phyloP scores from a whole-genome alignment of 2,888 invertebrate species.

The Pseudanteris insignis region DNA sequence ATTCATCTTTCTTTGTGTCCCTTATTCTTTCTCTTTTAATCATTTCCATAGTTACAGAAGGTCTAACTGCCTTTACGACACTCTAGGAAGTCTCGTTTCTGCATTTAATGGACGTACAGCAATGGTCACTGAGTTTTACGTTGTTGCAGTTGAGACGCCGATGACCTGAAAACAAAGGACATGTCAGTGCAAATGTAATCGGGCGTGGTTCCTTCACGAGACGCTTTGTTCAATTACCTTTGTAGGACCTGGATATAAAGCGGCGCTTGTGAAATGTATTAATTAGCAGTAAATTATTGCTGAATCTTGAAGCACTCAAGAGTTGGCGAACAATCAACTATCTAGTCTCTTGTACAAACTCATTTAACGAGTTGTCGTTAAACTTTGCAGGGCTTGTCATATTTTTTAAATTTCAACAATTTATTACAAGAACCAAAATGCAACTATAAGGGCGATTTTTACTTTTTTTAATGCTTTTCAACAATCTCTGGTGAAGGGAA shows the following conservation, averaged over 20 bases:
- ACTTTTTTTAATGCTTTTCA: background rate
- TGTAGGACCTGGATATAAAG: constrained; percentile 24
- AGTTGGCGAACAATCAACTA: constrained; percentile 14
- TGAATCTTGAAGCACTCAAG: constrained; percentile 5
- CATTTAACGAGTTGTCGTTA: constrained; percentile 29
- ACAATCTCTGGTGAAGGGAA: no score
- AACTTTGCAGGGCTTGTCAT: constrained; percentile 23
- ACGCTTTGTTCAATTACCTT: constrained; percentile 36
- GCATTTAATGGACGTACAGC: constrained; percentile 63
- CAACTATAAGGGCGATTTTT: background rate
- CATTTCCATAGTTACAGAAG: no score
- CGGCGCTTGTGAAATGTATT: constrained; percentile 24
- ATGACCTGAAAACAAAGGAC: constrained; percentile 56
- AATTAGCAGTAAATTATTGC: constrained; percentile 33
- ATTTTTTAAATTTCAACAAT: constrained; percentile 18
- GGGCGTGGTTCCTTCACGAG: constrained; percentile 55
- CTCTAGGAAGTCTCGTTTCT: constrained; percentile 61
- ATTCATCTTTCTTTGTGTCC: no score
- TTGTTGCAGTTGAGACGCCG: constrained; percentile 47
- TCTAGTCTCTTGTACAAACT: constrained; percentile 8
- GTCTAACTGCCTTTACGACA: no score
- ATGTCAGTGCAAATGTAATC: constrained; percentile 55
- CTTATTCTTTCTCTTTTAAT: no score
- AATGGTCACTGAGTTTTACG: constrained; percentile 58
- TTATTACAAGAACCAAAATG: constrained; percentile 5